A percentile compares a stretch with the other conserved stretches of the same genome.
Evolutionary conservation across 2,797 vertebrate genomes (phyloP).

Genomic region (Borostomias antarcticus): DNA sequence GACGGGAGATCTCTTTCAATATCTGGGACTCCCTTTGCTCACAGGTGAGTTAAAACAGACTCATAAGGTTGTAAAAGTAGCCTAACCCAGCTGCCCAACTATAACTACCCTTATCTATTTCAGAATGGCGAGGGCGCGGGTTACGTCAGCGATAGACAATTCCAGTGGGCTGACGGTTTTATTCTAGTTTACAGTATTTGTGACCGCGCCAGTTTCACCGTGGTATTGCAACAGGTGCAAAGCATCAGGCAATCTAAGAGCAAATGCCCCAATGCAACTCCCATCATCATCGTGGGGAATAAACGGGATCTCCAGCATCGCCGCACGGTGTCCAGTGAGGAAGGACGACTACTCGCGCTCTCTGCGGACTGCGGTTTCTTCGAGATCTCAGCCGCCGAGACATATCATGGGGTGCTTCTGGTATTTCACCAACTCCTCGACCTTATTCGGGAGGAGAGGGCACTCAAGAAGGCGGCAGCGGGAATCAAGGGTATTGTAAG

Average conservation of each 20-base stretch:
- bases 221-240: slow-evolving; percentile 67
- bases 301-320: slow-evolving; percentile 80
- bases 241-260: slow-evolving; percentile 63
- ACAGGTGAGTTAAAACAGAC: slow-evolving; percentile 47
- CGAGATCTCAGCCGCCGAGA: slow-evolving; percentile 81
- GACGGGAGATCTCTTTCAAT: slow-evolving; percentile 67
- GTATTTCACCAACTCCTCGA: slow-evolving; percentile 78
- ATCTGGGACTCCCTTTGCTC: slow-evolving; percentile 70
- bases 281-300: slow-evolving; percentile 79
- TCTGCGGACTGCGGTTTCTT: slow-evolving; percentile 77
- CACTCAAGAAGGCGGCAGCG: slow-evolving; percentile 58
- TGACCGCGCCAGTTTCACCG: slow-evolving; percentile 78
- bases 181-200: slow-evolving; percentile 85
- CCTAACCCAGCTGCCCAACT: no score
- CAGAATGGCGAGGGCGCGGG: no score
- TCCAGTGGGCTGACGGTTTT: slow-evolving; percentile 80
- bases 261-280: slow-evolving; percentile 33
- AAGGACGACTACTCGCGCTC: slow-evolving; percentile 76
- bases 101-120: no score
- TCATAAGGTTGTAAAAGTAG: no score
- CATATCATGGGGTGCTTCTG: slow-evolving; percentile 77
- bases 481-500: slow-evolving; percentile 76
- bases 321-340: slow-evolving; percentile 75
- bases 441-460: slow-evolving; percentile 66
- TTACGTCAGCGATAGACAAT: slow-evolving; percentile 64